phyloP scores from a whole-genome alignment of 1,140 invertebrate genomes.

The Nomia melanderi region DNA sequence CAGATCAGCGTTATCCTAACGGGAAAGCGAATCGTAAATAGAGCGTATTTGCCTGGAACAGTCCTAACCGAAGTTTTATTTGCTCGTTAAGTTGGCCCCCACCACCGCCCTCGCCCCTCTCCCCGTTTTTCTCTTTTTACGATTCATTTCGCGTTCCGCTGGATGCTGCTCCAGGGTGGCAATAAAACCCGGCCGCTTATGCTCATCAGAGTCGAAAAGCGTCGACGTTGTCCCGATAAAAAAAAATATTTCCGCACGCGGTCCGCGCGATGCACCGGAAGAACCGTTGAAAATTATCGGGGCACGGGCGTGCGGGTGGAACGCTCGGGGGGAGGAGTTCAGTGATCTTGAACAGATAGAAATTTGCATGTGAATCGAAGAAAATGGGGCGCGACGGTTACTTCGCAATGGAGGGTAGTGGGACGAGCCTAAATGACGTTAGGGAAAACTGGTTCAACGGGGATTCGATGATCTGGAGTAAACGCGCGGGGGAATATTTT shows the following conservation, averaged over 20 bases:
- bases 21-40: constrained; percentile 31
- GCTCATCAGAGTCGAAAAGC: constrained; percentile 31
- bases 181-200: constrained; percentile 21
- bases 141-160: constrained; percentile 29
- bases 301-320: neutral
- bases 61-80: constrained; percentile 23
- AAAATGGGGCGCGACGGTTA: no score
- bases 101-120: neutral
- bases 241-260: neutral
- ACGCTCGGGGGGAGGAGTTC: neutral
- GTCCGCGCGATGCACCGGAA: no score
- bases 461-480: no score
- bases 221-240: neutral
- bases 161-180: neutral
- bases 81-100: constrained; percentile 14
- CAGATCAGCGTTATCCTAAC: constrained; percentile 12
- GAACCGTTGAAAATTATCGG: constrained; percentile 21
- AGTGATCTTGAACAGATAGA: constrained; percentile 17
- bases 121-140: constrained; percentile 18
- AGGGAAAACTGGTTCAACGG: neutral
- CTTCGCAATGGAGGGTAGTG: neutral
- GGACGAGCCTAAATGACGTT: neutral
- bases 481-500: no score
- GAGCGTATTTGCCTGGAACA: constrained; percentile 18
- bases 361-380: constrained; percentile 30